Conservation (phyloP, 2,888 invertebrate species). For the Lasius fuliginosus region DNA sequence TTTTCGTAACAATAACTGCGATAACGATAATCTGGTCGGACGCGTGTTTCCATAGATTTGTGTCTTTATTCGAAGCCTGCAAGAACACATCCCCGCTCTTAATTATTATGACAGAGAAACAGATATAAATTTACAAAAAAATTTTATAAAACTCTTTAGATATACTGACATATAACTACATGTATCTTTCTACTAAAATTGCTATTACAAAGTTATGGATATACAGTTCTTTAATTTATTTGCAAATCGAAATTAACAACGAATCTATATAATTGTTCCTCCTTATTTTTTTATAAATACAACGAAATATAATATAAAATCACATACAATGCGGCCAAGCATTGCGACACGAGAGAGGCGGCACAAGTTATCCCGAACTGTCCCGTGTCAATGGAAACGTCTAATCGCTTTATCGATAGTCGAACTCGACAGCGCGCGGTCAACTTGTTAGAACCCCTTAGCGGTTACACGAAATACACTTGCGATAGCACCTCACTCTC, state of each 20-base stretch:
- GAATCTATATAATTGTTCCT: not conserved
- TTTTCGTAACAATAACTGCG: not conserved
- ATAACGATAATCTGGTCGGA: conserved; percentile 6
- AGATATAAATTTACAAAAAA: not conserved
- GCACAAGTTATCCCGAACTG: not conserved
- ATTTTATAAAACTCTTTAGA: not conserved
- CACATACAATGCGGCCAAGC: not conserved
- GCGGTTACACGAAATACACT: conserved; percentile 51
- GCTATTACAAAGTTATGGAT: not conserved
- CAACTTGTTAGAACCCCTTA: not conserved
- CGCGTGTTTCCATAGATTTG: not conserved
- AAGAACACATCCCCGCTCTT: not conserved
- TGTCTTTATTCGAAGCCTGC: conserved; percentile 1
- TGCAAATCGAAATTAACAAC: not conserved
- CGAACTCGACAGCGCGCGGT: not conserved
- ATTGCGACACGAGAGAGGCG: not conserved
- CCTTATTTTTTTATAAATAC: not conserved
- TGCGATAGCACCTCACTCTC: conserved; percentile 3
- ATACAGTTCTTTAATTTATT: not conserved
- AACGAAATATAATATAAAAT: not conserved
- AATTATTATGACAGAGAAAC: conserved; percentile 1
- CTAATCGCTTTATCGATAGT: not conserved
- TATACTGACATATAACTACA: not conserved
- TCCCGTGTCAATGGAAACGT: not conserved
- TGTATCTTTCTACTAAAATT: not conserved